phyloP scores from a whole-genome alignment of 2,888 invertebrate species.

The Rhagium mordax region DNA sequence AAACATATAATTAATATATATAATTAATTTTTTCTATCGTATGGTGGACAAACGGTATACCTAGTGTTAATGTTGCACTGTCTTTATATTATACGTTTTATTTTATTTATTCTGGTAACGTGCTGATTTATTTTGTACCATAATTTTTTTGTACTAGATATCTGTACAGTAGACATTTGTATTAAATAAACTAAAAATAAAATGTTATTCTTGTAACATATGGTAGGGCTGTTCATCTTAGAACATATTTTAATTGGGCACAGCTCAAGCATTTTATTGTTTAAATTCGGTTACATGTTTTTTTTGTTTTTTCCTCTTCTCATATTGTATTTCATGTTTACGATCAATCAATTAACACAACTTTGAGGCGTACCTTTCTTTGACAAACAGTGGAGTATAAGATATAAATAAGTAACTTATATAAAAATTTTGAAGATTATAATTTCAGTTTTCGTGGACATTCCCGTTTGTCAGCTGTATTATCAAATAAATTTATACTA shows the following conservation, averaged over 20 bases:
- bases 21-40: conserved; percentile 48
- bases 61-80: conserved; percentile 45
- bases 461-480: conserved; percentile 70
- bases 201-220: conserved; percentile 68
- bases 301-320: conserved; percentile 50
- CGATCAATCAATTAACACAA: conserved; percentile 24
- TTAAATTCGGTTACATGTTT: conserved; percentile 52
- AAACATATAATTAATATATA: conserved; percentile 17
- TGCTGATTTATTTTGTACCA: conserved; percentile 56
- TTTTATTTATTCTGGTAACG: conserved; percentile 54
- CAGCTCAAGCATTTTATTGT: conserved; percentile 62
- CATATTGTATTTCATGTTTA: conserved; percentile 50
- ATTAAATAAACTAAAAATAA: conserved; percentile 53
- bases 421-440: conserved; percentile 42
- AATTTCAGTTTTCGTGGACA: conserved; percentile 64
- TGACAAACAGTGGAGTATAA: conserved; percentile 61
- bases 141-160: conserved; percentile 56
- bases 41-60: conserved; percentile 54
- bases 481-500: conserved; percentile 69
- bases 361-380: conserved; percentile 56
- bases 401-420: conserved; percentile 46
- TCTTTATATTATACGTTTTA: conserved; percentile 48
- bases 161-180: conserved; percentile 60
- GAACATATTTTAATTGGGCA: conserved; percentile 60
- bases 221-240: conserved; percentile 66